phyloP scores from a whole-genome alignment of 64 coral and sea anemone genomes.

The Montipora sp. region DNA sequence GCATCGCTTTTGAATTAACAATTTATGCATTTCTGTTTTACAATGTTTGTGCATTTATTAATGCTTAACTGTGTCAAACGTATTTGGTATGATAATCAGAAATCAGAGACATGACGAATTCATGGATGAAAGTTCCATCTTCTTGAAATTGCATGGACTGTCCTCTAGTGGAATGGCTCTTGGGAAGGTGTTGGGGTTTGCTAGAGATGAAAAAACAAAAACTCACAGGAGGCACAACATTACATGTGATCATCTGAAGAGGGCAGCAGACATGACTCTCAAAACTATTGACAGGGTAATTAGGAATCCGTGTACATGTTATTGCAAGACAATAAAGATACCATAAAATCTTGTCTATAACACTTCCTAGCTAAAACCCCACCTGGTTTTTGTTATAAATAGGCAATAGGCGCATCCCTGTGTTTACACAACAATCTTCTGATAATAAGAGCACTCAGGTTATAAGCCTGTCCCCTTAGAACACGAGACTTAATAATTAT shows the following conservation, averaged over 20 bases:
- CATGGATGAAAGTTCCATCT: constrained; percentile 42
- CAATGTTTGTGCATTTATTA: neutral
- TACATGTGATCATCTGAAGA: neutral
- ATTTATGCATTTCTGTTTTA: neutral
- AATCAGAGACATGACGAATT: constrained; percentile 63
- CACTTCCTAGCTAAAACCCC: too few species aligned
- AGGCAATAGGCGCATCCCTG: too few species aligned
- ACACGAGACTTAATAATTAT: too few species aligned
- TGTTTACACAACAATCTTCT: too few species aligned
- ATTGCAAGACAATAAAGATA: too few species aligned
- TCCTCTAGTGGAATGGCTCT: constrained; percentile 29
- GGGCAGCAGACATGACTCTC: constrained; percentile 3
- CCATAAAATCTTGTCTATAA: too few species aligned
- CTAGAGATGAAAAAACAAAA: constrained; percentile 38
- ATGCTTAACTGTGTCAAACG: neutral
- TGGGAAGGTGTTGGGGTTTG: constrained; percentile 31
- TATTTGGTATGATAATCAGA: constrained; percentile 3
- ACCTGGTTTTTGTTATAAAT: too few species aligned
- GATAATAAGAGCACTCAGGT: too few species aligned
- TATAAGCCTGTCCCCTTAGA: too few species aligned
- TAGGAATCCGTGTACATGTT: too few species aligned
- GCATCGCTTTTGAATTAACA: too few species aligned
- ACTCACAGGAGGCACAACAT: constrained; percentile 22
- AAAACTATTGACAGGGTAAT: too few species aligned
- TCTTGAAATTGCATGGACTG: constrained; percentile 33